Percentiles rank a stretch among this genome's conserved stretches.
Conservation (phyloP, 1,140 invertebrate genomes). For the Drosophila arizonae region DNA sequence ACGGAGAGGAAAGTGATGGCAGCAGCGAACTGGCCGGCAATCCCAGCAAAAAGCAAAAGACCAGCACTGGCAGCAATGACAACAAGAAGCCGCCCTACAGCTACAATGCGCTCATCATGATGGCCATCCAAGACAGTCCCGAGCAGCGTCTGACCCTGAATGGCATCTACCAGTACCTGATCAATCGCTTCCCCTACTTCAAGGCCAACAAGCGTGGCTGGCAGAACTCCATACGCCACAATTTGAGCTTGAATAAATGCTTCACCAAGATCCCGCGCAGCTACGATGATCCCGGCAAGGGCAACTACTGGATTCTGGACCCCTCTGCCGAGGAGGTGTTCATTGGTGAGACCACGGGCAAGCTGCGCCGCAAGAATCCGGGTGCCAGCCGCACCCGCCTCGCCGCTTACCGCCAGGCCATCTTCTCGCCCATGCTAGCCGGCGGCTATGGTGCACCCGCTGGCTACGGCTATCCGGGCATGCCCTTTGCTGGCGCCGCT, state of each 20-base stretch:
- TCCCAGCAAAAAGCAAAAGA: constrained; percentile 77
- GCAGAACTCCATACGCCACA: constrained; percentile 99
- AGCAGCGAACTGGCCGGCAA: constrained; percentile 55
- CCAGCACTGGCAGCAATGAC: constrained; percentile 82
- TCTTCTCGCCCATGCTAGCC: constrained; percentile 83
- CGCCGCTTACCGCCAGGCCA: constrained; percentile 92
- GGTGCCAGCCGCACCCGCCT: constrained; percentile 92
- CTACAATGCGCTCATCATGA: constrained; percentile 99
- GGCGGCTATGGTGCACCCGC: constrained; percentile 56
- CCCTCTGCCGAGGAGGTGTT: constrained; percentile 97
- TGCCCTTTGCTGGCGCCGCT: constrained; percentile 63
- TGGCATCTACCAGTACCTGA: constrained; percentile 99
- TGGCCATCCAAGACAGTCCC: constrained; percentile 97
- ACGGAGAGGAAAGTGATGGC: constrained; percentile 63
- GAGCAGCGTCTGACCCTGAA: constrained; percentile 97
- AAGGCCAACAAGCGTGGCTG: constrained; percentile 98
- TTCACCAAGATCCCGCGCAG: constrained; percentile 98
- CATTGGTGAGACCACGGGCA: constrained; percentile 98
- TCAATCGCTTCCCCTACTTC: constrained; percentile 99
- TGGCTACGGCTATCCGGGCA: constrained; percentile 65
- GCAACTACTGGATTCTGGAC: constrained; percentile 98
- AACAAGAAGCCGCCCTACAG: constrained; percentile 97
- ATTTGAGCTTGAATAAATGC: constrained; percentile 98
- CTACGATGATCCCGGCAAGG: constrained; percentile 97
- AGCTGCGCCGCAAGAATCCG: constrained; percentile 93